These are phyloP conservation scores for Spisula solida DNA, from an alignment of 2,888 invertebrate species.

Conservation along the genomic window DNA sequence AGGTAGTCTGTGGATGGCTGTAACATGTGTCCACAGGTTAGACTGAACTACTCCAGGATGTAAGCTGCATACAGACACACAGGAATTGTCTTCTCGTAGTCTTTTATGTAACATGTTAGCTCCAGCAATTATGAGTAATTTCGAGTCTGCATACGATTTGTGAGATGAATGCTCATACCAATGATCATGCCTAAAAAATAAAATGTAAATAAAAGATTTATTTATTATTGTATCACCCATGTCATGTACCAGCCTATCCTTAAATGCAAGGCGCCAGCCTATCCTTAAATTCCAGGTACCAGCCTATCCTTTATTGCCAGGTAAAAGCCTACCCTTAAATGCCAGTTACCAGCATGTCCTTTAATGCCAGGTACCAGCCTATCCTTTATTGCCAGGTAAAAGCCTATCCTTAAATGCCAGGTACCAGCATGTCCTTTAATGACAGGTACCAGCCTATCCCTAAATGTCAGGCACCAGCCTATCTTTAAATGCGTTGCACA, in stretches of 20 bases:
- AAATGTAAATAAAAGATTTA: not conserved
- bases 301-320: no score
- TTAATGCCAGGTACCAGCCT: no score
- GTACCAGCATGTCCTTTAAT: no score
- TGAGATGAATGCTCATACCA: slow-evolving; percentile 78
- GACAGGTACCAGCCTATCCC: no score
- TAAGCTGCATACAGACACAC: slow-evolving; percentile 76
- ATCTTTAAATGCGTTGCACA: not conserved
- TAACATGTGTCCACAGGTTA: slow-evolving; percentile 62
- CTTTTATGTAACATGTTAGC: slow-evolving; percentile 69
- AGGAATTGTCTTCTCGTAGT: slow-evolving; percentile 61
- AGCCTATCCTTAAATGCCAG: not conserved
- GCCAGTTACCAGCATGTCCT: no score
- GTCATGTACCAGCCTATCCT: no score
- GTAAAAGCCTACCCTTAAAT: no score
- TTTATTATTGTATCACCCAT: no score
- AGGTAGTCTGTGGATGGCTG: slow-evolving; percentile 48
- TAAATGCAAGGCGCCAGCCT: no score
- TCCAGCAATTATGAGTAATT: slow-evolving; percentile 75
- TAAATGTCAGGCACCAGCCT: no score
- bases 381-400: no score
- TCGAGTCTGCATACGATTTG: slow-evolving; percentile 79
- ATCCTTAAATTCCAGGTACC: no score
- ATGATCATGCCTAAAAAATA: not conserved
- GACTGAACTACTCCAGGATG: slow-evolving; percentile 81